phyloP scores from a whole-genome alignment of 2,888 invertebrate species.

The Dromius quadrimaculatus region DNA sequence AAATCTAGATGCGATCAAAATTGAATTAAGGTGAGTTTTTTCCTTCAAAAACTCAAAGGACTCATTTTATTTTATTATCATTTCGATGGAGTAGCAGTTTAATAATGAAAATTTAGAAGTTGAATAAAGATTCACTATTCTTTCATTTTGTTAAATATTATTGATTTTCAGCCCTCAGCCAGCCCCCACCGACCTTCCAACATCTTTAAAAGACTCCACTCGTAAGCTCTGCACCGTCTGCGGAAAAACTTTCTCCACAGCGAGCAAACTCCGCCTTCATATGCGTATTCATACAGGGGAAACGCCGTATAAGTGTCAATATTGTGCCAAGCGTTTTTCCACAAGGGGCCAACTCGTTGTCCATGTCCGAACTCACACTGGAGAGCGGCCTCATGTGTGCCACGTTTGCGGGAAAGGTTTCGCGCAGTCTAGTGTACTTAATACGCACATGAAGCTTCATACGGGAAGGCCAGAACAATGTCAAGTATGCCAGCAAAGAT shows the following conservation, averaged over 20 bases:
- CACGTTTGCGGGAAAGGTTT: conserved; percentile 62
- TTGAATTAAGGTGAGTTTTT: conserved; percentile 15
- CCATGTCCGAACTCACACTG: conserved; percentile 61
- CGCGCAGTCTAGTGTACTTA: conserved; percentile 61
- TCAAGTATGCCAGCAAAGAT: conserved; percentile 61
- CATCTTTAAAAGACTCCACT: conserved; percentile 26
- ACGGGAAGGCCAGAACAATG: conserved; percentile 62
- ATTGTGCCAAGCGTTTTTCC: conserved; percentile 60
- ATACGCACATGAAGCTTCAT: conserved; percentile 62
- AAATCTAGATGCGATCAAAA: conserved; percentile 7
- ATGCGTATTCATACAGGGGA: conserved; percentile 61
- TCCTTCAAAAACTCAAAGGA: conserved; percentile 57
- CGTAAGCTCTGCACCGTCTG: conserved; percentile 59
- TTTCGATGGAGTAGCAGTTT: no score
- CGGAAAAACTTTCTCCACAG: conserved; percentile 60
- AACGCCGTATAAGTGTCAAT: conserved; percentile 59
- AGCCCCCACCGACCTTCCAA: conserved; percentile 48
- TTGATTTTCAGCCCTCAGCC: conserved; percentile 17
- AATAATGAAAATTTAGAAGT: no score
- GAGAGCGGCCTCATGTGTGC: conserved; percentile 61
- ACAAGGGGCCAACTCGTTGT: conserved; percentile 59
- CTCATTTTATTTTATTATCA: no score
- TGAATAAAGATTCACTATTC: no score
- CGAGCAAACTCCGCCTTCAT: conserved; percentile 59
- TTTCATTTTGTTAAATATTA: no score